Conservation (phyloP, 2,888 invertebrate species). For the Diloba caeruleocephala region DNA sequence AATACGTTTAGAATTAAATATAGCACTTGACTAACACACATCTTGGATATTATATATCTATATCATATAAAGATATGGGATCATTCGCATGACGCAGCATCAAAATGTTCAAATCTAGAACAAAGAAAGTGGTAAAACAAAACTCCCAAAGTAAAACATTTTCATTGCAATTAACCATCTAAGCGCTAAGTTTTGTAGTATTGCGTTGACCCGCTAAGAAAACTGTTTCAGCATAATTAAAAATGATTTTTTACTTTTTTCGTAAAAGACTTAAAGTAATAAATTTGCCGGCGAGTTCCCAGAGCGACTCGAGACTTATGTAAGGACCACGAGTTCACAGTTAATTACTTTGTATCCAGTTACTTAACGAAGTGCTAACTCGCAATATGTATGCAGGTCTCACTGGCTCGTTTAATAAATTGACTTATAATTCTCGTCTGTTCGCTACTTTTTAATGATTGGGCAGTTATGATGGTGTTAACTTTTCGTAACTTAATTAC, state of each 20-base stretch:
- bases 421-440: conserved; percentile 44
- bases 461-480: conserved; percentile 25
- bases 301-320: conserved; percentile 62
- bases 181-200: conserved; percentile 6
- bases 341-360: conserved; percentile 81
- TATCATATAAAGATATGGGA: no score
- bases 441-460: conserved; percentile 38
- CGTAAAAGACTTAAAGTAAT: conserved; percentile 69
- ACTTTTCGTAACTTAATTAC: conserved; percentile 36
- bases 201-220: conserved; percentile 38
- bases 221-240: conserved; percentile 63
- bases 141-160: conserved; percentile 18
- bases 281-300: conserved; percentile 64
- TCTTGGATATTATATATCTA: no score
- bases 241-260: conserved; percentile 63
- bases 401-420: conserved; percentile 59
- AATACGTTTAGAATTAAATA: no score
- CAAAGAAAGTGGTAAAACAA: no score
- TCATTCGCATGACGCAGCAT: no score
- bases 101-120: no score
- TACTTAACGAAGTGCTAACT: conserved; percentile 80
- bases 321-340: conserved; percentile 71
- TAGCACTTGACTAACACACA: no score
- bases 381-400: conserved; percentile 69
- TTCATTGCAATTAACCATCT: conserved; percentile 5